These are phyloP conservation scores for Corvus moneduloides DNA, from an alignment of 2,113 vertebrate species.

Conservation along the genomic window DNA sequence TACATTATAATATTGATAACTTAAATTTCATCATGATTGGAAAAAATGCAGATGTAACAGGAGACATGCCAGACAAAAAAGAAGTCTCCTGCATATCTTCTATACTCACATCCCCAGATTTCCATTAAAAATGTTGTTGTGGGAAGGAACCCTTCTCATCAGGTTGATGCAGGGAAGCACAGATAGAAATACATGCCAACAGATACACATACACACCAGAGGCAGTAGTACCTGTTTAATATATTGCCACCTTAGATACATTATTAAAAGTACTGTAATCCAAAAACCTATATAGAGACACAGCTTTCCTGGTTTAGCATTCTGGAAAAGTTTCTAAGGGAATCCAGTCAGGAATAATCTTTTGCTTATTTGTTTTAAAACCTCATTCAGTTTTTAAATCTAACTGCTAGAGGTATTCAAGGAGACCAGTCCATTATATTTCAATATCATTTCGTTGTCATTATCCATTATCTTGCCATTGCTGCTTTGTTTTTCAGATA, in stretches of 20 bases:
- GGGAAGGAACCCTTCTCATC: not conserved
- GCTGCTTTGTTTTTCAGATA: constrained; percentile 5
- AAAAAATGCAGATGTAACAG: not conserved
- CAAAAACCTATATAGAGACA: not conserved
- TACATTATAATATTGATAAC: not conserved
- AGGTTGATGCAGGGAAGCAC: not conserved
- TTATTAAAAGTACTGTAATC: not conserved
- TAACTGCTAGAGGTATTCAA: not conserved
- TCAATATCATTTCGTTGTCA: not conserved
- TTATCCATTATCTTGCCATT: not conserved
- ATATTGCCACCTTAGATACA: not conserved
- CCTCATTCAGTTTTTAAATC: not conserved
- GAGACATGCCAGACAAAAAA: not conserved
- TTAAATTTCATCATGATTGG: not conserved
- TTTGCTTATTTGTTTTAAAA: not conserved
- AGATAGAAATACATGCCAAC: not conserved
- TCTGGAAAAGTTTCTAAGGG: not conserved
- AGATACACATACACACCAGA: not conserved
- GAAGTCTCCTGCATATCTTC: not conserved
- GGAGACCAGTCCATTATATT: not conserved
- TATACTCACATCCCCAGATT: not conserved
- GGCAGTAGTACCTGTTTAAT: not conserved
- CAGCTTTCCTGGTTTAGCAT: not conserved
- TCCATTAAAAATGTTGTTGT: not conserved
- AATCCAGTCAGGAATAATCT: not conserved